Conservation (phyloP, 2,888 invertebrate species). For the Tetrapedia diversipes region DNA sequence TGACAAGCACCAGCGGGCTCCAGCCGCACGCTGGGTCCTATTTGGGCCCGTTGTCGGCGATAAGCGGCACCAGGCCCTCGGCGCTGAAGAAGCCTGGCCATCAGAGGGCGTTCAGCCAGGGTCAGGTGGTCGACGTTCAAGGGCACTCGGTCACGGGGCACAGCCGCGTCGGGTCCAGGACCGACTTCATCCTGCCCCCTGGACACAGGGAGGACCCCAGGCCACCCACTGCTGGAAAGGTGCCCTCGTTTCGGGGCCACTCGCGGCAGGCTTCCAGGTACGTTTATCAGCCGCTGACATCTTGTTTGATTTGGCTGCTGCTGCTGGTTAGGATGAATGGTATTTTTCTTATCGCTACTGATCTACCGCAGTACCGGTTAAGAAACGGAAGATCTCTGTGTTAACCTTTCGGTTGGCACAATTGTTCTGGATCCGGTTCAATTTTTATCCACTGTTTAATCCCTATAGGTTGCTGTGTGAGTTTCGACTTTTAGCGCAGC, state of each 20-base stretch:
- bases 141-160: constrained; percentile 84
- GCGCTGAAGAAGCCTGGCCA: constrained; percentile 90
- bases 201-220: constrained; percentile 89
- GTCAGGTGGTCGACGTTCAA: constrained; percentile 89
- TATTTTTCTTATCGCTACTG: too few species aligned
- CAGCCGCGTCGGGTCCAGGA: constrained; percentile 92
- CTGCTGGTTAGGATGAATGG: too few species aligned
- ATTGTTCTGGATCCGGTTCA: too few species aligned
- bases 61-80: constrained; percentile 85
- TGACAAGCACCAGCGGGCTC: constrained; percentile 79
- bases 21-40: constrained; percentile 47
- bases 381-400: too few species aligned
- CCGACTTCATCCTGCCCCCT: constrained; percentile 94
- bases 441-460: too few species aligned
- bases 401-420: too few species aligned
- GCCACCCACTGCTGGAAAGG: constrained; percentile 82
- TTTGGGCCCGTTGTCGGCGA: constrained; percentile 69
- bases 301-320: neutral
- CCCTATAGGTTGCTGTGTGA: too few species aligned
- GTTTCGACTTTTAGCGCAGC: too few species aligned
- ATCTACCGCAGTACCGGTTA: too few species aligned
- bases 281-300: too few species aligned
- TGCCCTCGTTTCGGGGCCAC: constrained; percentile 86
- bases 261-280: constrained; percentile 93
- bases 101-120: constrained; percentile 93